Evolutionary conservation across 2,113 vertebrate species (phyloP).

Genomic region (Scalopus aquaticus): DNA sequence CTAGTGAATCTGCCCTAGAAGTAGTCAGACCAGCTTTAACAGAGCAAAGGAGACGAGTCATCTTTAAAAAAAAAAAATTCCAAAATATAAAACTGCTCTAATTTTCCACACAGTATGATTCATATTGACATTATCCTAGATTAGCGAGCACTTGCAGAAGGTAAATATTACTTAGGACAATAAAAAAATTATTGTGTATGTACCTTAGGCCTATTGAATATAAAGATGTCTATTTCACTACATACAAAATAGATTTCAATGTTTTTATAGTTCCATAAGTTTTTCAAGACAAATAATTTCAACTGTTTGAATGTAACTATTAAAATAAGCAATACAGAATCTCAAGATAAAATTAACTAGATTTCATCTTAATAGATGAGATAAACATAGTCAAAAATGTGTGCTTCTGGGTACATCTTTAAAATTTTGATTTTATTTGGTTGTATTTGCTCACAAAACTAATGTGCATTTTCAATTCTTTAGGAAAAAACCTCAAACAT

Average conservation of each 20-base stretch:
- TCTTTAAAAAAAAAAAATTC: too few relatives aligned
- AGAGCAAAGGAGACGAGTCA: not conserved
- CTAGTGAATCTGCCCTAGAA: not conserved
- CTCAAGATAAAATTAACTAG: constrained; percentile 14
- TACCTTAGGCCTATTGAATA: not conserved
- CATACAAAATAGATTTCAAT: not conserved
- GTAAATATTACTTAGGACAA: not conserved
- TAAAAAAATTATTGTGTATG: not conserved
- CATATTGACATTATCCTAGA: not conserved
- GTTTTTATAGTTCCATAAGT: not conserved
- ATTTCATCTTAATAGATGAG: constrained; percentile 14
- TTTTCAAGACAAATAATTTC: constrained; percentile 17
- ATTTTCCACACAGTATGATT: not conserved
- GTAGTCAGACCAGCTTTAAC: not conserved
- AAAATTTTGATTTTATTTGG: not conserved
- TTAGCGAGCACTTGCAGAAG: not conserved
- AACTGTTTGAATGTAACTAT: not conserved
- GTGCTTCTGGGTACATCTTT: not conserved
- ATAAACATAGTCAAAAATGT: not conserved
- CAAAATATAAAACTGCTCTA: rapidly evolving
- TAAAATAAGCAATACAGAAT: not conserved
- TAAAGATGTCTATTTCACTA: not conserved
- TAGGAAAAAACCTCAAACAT: not conserved
- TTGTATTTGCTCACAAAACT: not conserved
- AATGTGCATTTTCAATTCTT: not conserved